Percentiles rank a stretch among this genome's conserved stretches.
Evolutionary conservation across 2,888 invertebrate genomes (phyloP).

Genomic region (Scaptomyza polygonia): DNA sequence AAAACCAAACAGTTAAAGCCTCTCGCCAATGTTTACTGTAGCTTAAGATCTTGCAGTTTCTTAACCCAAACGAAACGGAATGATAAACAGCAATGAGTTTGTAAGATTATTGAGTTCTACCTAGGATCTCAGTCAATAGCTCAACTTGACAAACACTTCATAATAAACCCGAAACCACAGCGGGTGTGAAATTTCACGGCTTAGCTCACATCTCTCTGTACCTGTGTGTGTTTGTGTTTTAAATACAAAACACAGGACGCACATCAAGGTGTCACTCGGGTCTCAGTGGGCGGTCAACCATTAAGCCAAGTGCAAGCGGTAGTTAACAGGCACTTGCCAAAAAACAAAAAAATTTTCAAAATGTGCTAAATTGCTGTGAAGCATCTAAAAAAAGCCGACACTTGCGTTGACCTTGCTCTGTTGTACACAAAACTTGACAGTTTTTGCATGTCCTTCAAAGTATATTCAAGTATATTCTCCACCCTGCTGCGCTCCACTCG

Average conservation of each 20-base stretch:
- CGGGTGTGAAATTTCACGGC: constrained; percentile 75
- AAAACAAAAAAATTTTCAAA: constrained; percentile 19
- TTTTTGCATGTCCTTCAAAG: constrained; percentile 26
- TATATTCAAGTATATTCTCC: constrained; percentile 58
- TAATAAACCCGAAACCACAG: constrained; percentile 54
- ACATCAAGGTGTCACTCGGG: constrained; percentile 25
- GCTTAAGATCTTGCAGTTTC: neutral
- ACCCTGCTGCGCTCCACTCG: constrained; percentile 57
- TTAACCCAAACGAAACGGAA: constrained; percentile 17
- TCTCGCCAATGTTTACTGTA: constrained; percentile 27
- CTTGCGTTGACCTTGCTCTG: constrained; percentile 34
- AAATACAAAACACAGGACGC: constrained; percentile 14
- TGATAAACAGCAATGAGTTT: constrained; percentile 28
- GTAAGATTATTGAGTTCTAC: constrained; percentile 36
- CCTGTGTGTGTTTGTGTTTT: constrained; percentile 24
- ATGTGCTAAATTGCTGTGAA: constrained; percentile 2
- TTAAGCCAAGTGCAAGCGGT: constrained; percentile 12
- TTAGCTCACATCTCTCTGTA: constrained; percentile 35
- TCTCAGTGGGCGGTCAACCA: constrained; percentile 43
- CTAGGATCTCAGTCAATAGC: constrained; percentile 15
- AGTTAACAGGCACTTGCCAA: constrained; percentile 56
- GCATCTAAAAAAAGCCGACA: constrained; percentile 47
- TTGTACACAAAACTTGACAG: constrained; percentile 9
- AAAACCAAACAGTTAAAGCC: constrained; percentile 37
- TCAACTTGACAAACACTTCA: constrained; percentile 51